These are phyloP conservation scores for Diglossa cyanea DNA, from an alignment of 2,797 vertebrate genomes.

Conservation along the genomic window DNA sequence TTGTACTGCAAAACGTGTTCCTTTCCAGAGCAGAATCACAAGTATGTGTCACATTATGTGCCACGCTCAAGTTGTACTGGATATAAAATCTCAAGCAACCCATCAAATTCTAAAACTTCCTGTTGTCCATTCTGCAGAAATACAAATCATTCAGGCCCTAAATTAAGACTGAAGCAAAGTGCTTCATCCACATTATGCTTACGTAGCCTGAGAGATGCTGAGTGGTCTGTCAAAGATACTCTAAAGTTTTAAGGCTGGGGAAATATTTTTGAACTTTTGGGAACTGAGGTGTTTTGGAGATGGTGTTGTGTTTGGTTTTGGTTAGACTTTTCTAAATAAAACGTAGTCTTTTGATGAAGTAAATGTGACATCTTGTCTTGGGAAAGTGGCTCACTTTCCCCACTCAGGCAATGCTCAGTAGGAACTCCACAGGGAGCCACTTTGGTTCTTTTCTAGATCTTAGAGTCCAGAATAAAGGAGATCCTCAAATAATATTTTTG, in stretches of 20 bases:
- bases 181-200: neutral
- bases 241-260: neutral
- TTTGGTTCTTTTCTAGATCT: neutral
- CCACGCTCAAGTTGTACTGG: neutral
- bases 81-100: neutral
- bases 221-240: neutral
- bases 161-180: neutral
- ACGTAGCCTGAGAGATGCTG: neutral
- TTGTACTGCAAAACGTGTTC: neutral
- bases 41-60: neutral
- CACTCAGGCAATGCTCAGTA: neutral
- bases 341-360: neutral
- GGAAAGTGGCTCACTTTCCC: neutral
- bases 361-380: neutral
- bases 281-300: neutral
- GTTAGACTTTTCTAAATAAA: neutral
- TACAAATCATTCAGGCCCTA: neutral
- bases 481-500: neutral
- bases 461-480: neutral
- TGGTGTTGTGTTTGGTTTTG: neutral
- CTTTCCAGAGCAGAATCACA: neutral
- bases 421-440: neutral
- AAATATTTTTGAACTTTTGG: neutral
- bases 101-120: neutral
- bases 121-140: neutral